Base-by-base conservation (phyloP, 2,888 invertebrate species). In the Tenthredo mesomela region DNA sequence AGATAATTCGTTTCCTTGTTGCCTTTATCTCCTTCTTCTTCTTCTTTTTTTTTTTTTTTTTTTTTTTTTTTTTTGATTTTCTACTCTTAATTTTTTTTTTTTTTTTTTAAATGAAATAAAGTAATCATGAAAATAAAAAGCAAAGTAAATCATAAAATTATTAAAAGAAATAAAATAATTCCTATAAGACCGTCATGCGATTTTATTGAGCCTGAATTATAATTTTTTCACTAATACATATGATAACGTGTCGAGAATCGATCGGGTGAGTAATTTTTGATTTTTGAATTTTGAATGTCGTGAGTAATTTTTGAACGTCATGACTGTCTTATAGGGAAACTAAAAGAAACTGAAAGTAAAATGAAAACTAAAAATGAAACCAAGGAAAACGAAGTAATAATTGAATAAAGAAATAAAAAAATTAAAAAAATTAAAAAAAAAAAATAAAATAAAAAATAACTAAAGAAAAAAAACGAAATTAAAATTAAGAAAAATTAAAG, bases 21-120 rank as follows among this genome's bases (percentile, higher is more conserved):
- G 67, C 67, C 10, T 12, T 84, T 83, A 70, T n/a, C 37, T 29
- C 83, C 29, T 82, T 84, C n/a, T 84, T 43, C 0, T 82, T 58
- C 0, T 82, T 67, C 12, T 40, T 67, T 15, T 54, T 67, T 82
- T 70, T 82, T 25, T 12, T 73, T 84, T 75, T 54, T 43, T 33
- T 47, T 67, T 82, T 70, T 82, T 25, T 12, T 73, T 84, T 75
- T 54, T 43, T 33, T 47, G 25, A 78, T 37, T 67, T 77, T 47
- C 15, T 67, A 84, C 54, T 78, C 50, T 43, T 82, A 61, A 78
- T 80, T 71, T 61, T 58, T 12, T 75, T 75, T 61, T 75, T n/a
- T 21, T 82, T 78, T 82, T 73, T 73, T 37, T 21, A 77, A 50
- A 78, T 58, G 0, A 80, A 80, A 80, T 61, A 40, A 61, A 80